Evolutionary conservation across 2,113 vertebrate genomes (phyloP).

Genomic region (Butorides virescens): DNA sequence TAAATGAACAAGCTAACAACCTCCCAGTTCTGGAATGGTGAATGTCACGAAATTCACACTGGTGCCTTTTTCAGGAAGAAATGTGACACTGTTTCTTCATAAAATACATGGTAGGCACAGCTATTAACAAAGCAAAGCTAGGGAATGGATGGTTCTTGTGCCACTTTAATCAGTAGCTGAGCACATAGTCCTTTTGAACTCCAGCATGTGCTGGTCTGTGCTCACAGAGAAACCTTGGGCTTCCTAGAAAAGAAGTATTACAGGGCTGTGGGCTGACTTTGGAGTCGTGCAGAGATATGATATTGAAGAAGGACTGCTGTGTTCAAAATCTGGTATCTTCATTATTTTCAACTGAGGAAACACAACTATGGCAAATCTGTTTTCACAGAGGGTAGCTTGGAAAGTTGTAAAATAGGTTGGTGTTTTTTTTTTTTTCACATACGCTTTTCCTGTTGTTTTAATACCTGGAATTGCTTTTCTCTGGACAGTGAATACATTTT

Average conservation of each 20-base stretch:
- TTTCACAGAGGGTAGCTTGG: not conserved
- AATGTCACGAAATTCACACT: not conserved
- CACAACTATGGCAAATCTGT: not conserved
- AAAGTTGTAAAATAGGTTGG: not conserved
- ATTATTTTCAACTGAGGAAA: not conserved
- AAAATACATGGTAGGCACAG: not conserved
- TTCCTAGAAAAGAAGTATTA: not conserved
- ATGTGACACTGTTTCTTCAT: not conserved
- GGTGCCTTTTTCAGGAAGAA: not conserved
- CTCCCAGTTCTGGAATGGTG: not conserved
- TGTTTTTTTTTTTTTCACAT: not conserved
- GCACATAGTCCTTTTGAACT: rapidly evolving
- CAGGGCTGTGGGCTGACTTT: not conserved
- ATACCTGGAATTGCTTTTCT: not conserved
- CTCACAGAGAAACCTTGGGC: not conserved
- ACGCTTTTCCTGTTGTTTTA: not conserved
- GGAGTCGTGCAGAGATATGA: not conserved
- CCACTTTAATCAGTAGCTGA: not conserved
- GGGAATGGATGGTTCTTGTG: not conserved
- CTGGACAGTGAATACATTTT: not conserved
- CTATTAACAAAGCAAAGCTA: not conserved
- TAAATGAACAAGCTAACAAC: not conserved
- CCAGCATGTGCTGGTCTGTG: not conserved
- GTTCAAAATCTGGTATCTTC: not conserved
- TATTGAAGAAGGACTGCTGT: not conserved